Evolutionary conservation across 1,140 invertebrate genomes (phyloP).

Genomic region (Ceratosolen fusciceps): DNA sequence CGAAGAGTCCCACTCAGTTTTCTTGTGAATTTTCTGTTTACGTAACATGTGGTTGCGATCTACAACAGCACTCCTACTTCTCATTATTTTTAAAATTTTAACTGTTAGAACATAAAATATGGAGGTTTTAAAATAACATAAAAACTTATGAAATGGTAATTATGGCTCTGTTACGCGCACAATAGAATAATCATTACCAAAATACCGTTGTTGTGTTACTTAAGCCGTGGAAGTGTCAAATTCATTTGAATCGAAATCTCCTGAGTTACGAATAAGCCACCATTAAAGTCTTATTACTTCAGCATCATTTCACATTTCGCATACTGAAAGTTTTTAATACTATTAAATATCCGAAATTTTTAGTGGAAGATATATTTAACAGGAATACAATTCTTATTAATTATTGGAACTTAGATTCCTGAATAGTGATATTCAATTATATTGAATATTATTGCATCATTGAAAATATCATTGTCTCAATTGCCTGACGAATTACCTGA

Average conservation of each 20-base stretch:
- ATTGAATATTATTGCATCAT: neutral
- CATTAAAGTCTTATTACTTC: neutral
- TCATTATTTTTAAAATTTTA: conserved; percentile 37
- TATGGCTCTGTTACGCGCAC: conserved; percentile 28
- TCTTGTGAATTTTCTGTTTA: conserved; percentile 26
- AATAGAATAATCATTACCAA: conserved; percentile 36
- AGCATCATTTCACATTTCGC: neutral
- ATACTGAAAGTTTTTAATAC: neutral
- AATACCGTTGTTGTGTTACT: conserved; percentile 1
- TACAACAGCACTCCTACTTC: neutral
- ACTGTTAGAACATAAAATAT: conserved; percentile 22
- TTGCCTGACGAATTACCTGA: too few relatives aligned
- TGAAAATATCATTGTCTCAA: neutral
- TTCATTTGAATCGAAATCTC: too few relatives aligned
- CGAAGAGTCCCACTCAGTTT: neutral
- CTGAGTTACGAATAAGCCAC: neutral
- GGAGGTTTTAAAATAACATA: conserved; percentile 30
- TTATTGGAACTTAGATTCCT: neutral
- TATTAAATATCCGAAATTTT: neutral
- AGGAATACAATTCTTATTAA: too few relatives aligned
- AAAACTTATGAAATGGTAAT: conserved; percentile 43
- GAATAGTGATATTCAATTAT: neutral
- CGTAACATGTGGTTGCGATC: conserved; percentile 18
- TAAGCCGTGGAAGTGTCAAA: neutral
- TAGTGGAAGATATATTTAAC: too few relatives aligned